Percentiles rank a stretch among this genome's conserved stretches.
phyloP scores from a whole-genome alignment of 2,113 vertebrate species.

The Ptychochromis oligacanthus region DNA sequence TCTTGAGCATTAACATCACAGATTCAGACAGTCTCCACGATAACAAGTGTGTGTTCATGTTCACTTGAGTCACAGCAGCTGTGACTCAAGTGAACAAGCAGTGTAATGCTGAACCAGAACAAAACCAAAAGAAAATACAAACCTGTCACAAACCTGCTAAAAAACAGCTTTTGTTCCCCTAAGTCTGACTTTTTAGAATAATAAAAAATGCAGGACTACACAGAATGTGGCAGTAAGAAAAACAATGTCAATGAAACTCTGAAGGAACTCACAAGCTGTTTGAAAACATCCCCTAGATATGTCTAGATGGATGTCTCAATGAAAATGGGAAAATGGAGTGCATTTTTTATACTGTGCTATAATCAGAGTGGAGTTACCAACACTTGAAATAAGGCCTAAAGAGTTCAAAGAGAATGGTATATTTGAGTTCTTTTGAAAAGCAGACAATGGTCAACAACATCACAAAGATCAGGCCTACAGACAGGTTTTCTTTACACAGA shows the following conservation, averaged over 20 bases:
- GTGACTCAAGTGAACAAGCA: not conserved
- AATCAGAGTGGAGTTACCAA: not conserved
- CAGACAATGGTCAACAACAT: constrained; percentile 35
- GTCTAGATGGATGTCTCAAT: not conserved
- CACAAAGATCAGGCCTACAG: constrained; percentile 21
- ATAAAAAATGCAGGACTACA: not conserved
- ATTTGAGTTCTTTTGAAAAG: constrained; percentile 12
- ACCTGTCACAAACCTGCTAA: constrained; percentile 3
- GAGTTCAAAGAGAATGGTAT: not conserved
- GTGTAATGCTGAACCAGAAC: not conserved
- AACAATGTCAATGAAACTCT: not conserved
- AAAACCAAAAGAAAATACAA: constrained; percentile 15
- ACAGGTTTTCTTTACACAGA: constrained; percentile 18
- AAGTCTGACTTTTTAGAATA: not conserved
- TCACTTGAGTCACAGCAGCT: not conserved
- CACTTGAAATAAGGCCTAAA: not conserved
- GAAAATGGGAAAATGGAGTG: not conserved
- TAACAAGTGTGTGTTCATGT: not conserved
- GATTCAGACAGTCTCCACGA: not conserved
- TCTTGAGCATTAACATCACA: not conserved
- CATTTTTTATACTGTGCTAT: not conserved
- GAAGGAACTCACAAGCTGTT: not conserved
- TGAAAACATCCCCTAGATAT: not conserved
- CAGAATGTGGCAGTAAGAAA: not conserved
- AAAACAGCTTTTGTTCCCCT: not conserved